Percentiles rank a stretch among this genome's conserved stretches.
These are phyloP conservation scores for Cyaniris semiargus DNA, from an alignment of 2,888 invertebrate genomes.

Conservation along the genomic window DNA sequence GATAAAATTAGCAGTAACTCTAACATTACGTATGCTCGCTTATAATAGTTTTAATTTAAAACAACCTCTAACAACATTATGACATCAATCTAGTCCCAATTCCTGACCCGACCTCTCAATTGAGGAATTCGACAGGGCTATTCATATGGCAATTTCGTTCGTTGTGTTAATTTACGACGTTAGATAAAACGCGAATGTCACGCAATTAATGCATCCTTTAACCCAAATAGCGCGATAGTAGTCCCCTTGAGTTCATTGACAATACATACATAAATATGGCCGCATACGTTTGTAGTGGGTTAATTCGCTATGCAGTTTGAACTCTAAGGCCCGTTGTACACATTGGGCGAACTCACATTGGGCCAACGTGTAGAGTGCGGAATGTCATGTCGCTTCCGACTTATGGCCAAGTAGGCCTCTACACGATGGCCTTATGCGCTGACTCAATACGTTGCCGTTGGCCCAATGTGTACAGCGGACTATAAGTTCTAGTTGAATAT, in stretches of 20 bases:
- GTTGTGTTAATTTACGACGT: slow-evolving; percentile 39
- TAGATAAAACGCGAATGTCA: slow-evolving; percentile 28
- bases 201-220: slow-evolving; percentile 48
- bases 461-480: too few species aligned
- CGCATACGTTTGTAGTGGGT: neutral
- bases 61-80: neutral
- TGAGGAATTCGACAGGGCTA: slow-evolving; percentile 16
- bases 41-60: neutral
- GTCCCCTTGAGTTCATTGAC: slow-evolving; percentile 41
- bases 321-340: too few species aligned
- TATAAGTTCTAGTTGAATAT: too few species aligned
- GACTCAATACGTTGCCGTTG: too few species aligned
- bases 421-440: too few species aligned
- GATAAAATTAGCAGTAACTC: neutral
- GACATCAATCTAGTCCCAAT: slow-evolving; percentile 1
- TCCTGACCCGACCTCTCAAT: slow-evolving; percentile 3
- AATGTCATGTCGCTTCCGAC: too few species aligned
- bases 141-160: slow-evolving; percentile 6
- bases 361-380: too few species aligned
- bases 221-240: slow-evolving; percentile 46
- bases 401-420: too few species aligned
- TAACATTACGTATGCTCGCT: neutral
- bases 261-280: neutral
- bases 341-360: too few species aligned
- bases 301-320: neutral